Conservation (phyloP, 2,113 vertebrate genomes). For the Cyrtonyx montezumae region DNA sequence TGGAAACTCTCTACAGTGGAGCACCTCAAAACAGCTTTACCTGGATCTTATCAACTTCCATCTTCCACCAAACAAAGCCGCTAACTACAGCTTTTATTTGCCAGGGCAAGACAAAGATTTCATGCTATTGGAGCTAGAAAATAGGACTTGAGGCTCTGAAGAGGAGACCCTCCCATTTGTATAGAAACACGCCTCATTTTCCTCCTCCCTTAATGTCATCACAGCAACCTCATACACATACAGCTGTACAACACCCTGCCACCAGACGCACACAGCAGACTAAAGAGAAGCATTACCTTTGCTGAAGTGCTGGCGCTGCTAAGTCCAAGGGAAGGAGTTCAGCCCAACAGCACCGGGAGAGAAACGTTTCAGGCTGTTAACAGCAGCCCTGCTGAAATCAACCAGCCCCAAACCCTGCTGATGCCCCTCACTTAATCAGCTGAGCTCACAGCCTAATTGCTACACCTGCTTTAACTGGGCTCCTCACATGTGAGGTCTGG, state of each 20-base stretch:
- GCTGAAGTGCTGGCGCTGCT: accelerated
- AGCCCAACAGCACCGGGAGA: accelerated
- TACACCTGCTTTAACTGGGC: background rate
- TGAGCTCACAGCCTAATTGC: background rate
- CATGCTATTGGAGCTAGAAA: background rate
- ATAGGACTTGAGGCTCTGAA: background rate
- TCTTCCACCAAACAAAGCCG: slow-evolving; percentile 28
- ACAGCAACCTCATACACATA: background rate
- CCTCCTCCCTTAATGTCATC: background rate
- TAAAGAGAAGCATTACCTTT: background rate
- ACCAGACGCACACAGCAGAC: accelerated
- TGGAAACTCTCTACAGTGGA: background rate
- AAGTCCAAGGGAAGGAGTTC: accelerated
- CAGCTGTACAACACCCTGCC: background rate
- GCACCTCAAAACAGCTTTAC: background rate
- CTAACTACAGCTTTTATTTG: background rate
- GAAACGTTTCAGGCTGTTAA: accelerated
- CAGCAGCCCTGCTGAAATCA: background rate
- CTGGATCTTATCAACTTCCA: background rate
- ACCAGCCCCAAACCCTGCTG: background rate
- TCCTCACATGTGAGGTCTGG: background rate
- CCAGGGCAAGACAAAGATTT: background rate
- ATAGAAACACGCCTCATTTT: background rate
- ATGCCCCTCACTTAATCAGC: background rate
- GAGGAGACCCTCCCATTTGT: background rate